These are phyloP conservation scores for Ploceus nigricollis DNA, from an alignment of 2,113 vertebrate species.

Conservation along the genomic window DNA sequence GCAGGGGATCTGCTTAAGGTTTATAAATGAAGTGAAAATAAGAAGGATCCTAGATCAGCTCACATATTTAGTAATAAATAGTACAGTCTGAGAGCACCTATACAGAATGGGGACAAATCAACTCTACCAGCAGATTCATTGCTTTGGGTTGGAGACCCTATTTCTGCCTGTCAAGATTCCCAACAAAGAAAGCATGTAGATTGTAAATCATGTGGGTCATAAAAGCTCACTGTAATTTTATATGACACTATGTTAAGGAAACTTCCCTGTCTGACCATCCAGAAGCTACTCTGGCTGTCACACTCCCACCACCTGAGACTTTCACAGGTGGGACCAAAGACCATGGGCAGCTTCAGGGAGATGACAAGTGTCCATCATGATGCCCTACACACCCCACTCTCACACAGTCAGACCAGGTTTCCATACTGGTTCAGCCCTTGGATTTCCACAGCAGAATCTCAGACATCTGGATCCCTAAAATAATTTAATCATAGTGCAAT, in stretches of 20 bases:
- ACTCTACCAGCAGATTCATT: not conserved
- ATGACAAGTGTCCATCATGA: fast-evolving
- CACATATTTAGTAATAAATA: not conserved
- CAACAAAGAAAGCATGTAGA: not conserved
- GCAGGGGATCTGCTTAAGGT: not conserved
- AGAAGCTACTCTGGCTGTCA: not conserved
- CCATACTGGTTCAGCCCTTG: fast-evolving
- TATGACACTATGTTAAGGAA: not conserved
- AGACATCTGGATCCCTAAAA: not conserved
- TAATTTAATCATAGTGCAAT: not conserved
- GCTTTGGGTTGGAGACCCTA: not conserved
- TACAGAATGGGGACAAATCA: not conserved
- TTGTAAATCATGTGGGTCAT: not conserved
- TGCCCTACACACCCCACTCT: not conserved
- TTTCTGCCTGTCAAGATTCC: not conserved
- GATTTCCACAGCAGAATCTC: not conserved
- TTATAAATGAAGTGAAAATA: not conserved
- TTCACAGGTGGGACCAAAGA: not conserved
- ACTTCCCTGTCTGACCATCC: not conserved
- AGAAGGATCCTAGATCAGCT: not conserved
- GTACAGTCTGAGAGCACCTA: not conserved
- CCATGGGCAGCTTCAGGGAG: fast-evolving
- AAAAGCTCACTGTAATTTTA: not conserved
- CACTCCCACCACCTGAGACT: not conserved
- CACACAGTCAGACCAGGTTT: not conserved